Percentiles rank a stretch among this genome's conserved stretches.
These are phyloP conservation scores for Isaurus tuberculatus DNA, from an alignment of 92 coral and sea anemone species.

Conservation along the genomic window DNA sequence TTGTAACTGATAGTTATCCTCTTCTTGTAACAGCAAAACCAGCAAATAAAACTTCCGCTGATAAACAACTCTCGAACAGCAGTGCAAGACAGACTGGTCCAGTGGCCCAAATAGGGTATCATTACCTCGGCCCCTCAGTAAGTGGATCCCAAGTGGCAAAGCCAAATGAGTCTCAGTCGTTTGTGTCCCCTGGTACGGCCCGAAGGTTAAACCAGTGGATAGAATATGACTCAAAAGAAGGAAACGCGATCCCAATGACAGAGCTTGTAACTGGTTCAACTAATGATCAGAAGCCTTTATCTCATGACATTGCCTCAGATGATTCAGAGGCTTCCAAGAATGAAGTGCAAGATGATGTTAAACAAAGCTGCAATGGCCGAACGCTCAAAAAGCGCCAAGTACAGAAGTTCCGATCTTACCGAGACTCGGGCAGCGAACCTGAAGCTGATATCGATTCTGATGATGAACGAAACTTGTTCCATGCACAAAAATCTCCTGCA, in stretches of 20 bases:
- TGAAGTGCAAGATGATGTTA: constrained; percentile 40
- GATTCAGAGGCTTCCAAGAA: constrained; percentile 34
- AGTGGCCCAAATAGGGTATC: constrained; percentile 36
- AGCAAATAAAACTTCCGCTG: constrained; percentile 10
- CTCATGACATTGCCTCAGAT: constrained; percentile 23
- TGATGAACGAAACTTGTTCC: constrained; percentile 77
- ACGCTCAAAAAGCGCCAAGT: constrained; percentile 53
- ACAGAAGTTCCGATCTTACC: constrained; percentile 81
- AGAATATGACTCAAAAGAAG: constrained; percentile 52
- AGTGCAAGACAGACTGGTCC: constrained; percentile 32
- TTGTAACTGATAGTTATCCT: constrained; percentile 78
- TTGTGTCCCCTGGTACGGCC: constrained; percentile 82
- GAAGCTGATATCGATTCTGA: constrained; percentile 87
- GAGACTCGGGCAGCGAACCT: constrained; percentile 84
- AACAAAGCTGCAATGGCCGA: constrained; percentile 49
- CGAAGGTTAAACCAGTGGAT: constrained; percentile 88
- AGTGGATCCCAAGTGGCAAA: constrained; percentile 24
- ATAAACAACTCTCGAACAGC: constrained; percentile 27
- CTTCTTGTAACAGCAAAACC: constrained; percentile 80
- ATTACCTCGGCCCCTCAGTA: constrained; percentile 42
- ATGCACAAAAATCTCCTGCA: constrained; percentile 49
- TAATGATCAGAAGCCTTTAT: constrained; percentile 33
- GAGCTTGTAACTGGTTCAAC: constrained; percentile 60
- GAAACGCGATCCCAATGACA: constrained; percentile 48
- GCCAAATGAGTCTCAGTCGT: constrained; percentile 62